Evolutionary conservation across 2,888 invertebrate species (phyloP), one percentile per base, ranked within the genome.

Genomic region (Resseliella maxima): DNA sequence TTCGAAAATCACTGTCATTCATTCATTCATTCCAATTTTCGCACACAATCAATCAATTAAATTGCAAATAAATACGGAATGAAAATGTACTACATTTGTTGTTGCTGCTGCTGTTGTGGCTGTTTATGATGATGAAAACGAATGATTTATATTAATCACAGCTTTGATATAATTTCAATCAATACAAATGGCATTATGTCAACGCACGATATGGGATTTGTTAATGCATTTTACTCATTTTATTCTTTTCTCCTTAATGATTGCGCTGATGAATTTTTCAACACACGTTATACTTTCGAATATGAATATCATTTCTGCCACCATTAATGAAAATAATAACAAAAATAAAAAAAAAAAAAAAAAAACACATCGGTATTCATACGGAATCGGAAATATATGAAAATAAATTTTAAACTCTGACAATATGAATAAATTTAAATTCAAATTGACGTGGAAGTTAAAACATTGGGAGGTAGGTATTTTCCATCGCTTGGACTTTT

Each of bases 71-170:
- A 24, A 59, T 15, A 27, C 27, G 1, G 2, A 10, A 50, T 59
- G 27, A 27, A 24, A 15, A 59, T 59, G 12, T 12, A 41, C 5
- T 5, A 8, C 41, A 41, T 41, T 41, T 41, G 41, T n/a, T n/a
- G n/a, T n/a, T n/a, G n/a, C n/a, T n/a, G n/a, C n/a, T n/a, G n/a
- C n/a, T n/a, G n/a, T n/a, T n/a, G n/a, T n/a, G n/a, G n/a, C n/a
- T n/a, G n/a, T n/a, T n/a, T n/a, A n/a, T n/a, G n/a, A n/a, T n/a
- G n/a, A n/a, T n/a, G 59, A 59, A 24, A 24, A 59, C 24, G 5
- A 24, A 72, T 72, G 72, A 72, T 72, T 72, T 31, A 72, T 72
- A 72, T 72, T 72, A 72, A 72, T 72, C 72, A 72, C 31, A 8
- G 46, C 46, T 50, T 50, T 50, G 46, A 50, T 50, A n/a, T n/a